Base-by-base conservation (phyloP, 2,113 vertebrate species). In the Cyprinodon variegatus region DNA sequence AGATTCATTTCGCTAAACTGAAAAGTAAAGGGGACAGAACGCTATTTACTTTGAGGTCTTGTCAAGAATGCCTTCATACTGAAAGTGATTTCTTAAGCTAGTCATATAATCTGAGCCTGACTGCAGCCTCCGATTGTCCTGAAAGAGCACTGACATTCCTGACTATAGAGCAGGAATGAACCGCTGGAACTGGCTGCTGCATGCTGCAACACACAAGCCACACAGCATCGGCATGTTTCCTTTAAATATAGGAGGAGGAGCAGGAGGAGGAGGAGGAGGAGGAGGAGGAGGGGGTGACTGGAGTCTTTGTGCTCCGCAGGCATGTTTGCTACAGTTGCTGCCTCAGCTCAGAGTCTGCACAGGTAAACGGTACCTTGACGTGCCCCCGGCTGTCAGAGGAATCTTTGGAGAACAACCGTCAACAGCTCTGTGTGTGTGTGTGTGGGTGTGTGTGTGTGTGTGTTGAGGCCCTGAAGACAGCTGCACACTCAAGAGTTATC, bases 321-420 rank as follows among this genome's bases (percentile, higher is more conserved):
- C 78, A 14, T 14, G 70, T 74, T 78, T 14, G 46, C 57, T 37
- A 62, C 48, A 70, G 75, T 64, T 57, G 36, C 68, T 65, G 61
- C 74, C 57, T 39, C 39, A 59, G 70, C 71, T 43, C 72, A 70
- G 76, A 60, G 65, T 70, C 71, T 66, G 59, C 61, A 29, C 64
- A 83, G 88, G 68, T 82, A 82, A 83, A 79, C 74, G 61, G 48
- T 53, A 82, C 89, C 84, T 87, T 10, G 45, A 83, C 86, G 83
- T 61, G 90, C 76, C 88, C 76, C 82, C 72, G 17, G 59, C 71
- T 77, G 87, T 67, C 72, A 67, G 61, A 84, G 69, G 68, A 86
- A 68, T 73, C 76, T 65, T 75, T 67, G 57, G 82, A 60, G 82
- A 78, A 59, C 83, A 83, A 81, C 83, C 14, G 74, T 85, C 82